Conservation (phyloP, 1,140 invertebrate species). For the Drepana arcuata region DNA sequence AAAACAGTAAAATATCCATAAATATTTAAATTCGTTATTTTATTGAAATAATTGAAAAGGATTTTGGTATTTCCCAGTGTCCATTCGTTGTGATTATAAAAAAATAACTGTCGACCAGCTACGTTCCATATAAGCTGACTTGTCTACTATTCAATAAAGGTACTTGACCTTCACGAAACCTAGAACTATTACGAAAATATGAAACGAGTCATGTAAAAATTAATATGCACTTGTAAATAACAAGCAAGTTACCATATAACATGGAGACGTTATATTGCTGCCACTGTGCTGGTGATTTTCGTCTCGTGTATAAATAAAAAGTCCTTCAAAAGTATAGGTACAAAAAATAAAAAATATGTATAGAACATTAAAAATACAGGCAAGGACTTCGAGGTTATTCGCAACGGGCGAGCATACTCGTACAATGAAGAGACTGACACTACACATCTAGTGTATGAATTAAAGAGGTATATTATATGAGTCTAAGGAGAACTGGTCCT, state of each 20-base stretch:
- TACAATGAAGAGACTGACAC: neutral
- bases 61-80: too few relatives aligned
- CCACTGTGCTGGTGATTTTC: constrained; percentile 4
- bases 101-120: too few relatives aligned
- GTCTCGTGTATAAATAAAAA: constrained; percentile 3
- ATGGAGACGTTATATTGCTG: neutral
- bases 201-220: too few relatives aligned
- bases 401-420: too few relatives aligned
- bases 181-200: neutral
- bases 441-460: neutral
- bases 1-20: too few relatives aligned
- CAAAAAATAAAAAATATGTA: neutral
- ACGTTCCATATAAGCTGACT: neutral
- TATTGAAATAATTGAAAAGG: too few relatives aligned
- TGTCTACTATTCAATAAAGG: neutral
- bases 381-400: too few relatives aligned
- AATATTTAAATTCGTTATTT: too few relatives aligned
- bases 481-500: neutral
- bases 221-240: too few relatives aligned
- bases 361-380: neutral
- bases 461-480: neutral
- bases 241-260: too few relatives aligned
- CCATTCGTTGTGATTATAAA: too few relatives aligned
- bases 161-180: constrained; percentile 4
- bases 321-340: constrained; percentile 1